These are phyloP conservation scores for Acronicta aceris DNA, from an alignment of 2,888 invertebrate species.

Conservation along the genomic window DNA sequence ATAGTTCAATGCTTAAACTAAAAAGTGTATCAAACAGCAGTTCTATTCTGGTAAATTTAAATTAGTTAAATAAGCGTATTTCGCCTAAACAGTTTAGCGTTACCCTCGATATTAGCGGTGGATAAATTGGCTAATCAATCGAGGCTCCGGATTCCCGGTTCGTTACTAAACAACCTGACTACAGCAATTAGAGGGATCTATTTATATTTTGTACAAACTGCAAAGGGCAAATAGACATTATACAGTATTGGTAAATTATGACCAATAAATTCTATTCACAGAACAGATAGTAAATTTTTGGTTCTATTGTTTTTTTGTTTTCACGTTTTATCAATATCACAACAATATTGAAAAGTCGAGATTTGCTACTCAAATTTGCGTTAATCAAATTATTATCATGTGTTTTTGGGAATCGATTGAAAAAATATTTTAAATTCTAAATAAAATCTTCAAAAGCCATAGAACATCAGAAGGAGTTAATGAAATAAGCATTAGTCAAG, in stretches of 20 bases:
- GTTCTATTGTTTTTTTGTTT: no score
- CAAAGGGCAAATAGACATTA: slow-evolving; percentile 39
- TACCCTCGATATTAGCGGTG: slow-evolving; percentile 64
- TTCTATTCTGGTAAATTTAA: slow-evolving; percentile 25
- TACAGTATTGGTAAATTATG: slow-evolving; percentile 11
- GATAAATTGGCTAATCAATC: slow-evolving; percentile 84
- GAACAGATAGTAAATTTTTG: no score
- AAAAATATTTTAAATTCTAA: no score
- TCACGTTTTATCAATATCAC: no score
- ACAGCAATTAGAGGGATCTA: slow-evolving; percentile 70
- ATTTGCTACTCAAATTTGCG: no score
- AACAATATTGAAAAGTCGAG: no score
- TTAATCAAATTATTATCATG: no score
- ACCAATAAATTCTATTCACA: no score
- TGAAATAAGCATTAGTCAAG: no score
- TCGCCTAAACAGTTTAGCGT: slow-evolving; percentile 39
- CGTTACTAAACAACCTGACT: slow-evolving; percentile 68
- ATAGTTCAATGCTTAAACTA: slow-evolving; percentile 9
- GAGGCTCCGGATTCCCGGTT: slow-evolving; percentile 60
- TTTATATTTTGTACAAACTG: slow-evolving; percentile 51
- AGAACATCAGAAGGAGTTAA: no score
- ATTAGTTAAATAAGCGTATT: slow-evolving; percentile 42
- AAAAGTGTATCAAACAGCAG: slow-evolving; percentile 7
- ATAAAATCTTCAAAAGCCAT: no score
- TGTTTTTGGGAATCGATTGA: no score